These are phyloP conservation scores for Norana najaformis DNA, from an alignment of 2,888 invertebrate species.

Conservation along the genomic window DNA sequence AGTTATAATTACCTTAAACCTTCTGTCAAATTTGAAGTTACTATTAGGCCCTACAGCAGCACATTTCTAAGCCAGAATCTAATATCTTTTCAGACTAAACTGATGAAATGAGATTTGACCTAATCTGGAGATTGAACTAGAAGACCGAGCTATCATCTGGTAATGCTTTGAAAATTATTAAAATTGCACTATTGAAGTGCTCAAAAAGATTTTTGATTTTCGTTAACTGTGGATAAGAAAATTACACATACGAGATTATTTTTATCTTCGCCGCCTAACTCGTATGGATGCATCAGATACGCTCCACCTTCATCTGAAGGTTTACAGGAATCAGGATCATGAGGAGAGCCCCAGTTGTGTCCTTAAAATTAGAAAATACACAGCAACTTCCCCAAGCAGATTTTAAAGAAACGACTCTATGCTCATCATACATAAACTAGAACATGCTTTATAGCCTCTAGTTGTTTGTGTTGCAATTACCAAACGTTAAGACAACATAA, in stretches of 20 bases:
- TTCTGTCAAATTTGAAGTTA: neutral
- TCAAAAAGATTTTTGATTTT: neutral
- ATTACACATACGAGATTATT: too few species aligned
- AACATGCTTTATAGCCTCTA: neutral
- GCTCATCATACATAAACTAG: neutral
- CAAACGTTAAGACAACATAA: neutral
- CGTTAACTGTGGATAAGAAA: too few species aligned
- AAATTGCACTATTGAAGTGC: neutral
- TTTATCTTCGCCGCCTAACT: neutral
- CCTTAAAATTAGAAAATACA: conserved; percentile 1
- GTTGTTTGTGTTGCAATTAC: neutral
- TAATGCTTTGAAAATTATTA: neutral
- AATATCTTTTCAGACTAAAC: neutral
- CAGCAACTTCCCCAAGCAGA: neutral
- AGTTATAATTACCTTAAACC: too few species aligned
- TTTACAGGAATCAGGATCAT: neutral
- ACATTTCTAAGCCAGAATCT: neutral
- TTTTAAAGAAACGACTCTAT: neutral
- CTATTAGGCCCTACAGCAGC: too few species aligned
- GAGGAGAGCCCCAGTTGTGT: neutral
- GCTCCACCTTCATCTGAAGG: neutral
- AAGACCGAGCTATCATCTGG: neutral
- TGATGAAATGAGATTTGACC: too few species aligned
- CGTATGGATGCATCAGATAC: neutral
- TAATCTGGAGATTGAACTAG: neutral